phyloP scores from a whole-genome alignment of 2,113 vertebrate genomes.

The Manacus vitellinus region DNA sequence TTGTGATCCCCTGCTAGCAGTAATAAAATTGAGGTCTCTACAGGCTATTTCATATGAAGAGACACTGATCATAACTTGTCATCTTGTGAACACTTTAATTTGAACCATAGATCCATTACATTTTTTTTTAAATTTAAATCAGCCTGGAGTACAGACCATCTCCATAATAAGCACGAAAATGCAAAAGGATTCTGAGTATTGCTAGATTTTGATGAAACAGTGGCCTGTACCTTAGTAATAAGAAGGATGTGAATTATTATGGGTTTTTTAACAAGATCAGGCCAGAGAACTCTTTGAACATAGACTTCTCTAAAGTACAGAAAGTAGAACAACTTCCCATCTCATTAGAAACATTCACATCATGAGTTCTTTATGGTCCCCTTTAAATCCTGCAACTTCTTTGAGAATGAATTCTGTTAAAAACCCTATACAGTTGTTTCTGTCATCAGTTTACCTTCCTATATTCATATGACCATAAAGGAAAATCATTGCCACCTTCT shows the following conservation, averaged over 20 bases:
- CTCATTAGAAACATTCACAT: not conserved
- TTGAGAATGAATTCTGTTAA: not conserved
- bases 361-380: not conserved
- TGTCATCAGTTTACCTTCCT: not conserved
- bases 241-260: not conserved
- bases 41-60: not conserved
- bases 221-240: not conserved
- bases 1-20: not conserved
- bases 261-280: not conserved
- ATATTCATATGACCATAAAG: not conserved
- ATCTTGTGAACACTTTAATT: not conserved
- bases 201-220: not conserved
- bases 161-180: constrained; percentile 18
- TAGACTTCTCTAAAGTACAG: not conserved
- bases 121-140: constrained; percentile 23
- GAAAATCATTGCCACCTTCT: not conserved
- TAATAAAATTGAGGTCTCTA: not conserved
- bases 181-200: constrained; percentile 22
- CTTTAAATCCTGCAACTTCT: not conserved
- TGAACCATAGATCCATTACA: not conserved
- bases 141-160: not conserved
- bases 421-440: not conserved
- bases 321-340: not conserved
- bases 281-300: not conserved
- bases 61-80: not conserved